phyloP scores from a whole-genome alignment of 2,113 vertebrate species.

The Etheostoma spectabile region DNA sequence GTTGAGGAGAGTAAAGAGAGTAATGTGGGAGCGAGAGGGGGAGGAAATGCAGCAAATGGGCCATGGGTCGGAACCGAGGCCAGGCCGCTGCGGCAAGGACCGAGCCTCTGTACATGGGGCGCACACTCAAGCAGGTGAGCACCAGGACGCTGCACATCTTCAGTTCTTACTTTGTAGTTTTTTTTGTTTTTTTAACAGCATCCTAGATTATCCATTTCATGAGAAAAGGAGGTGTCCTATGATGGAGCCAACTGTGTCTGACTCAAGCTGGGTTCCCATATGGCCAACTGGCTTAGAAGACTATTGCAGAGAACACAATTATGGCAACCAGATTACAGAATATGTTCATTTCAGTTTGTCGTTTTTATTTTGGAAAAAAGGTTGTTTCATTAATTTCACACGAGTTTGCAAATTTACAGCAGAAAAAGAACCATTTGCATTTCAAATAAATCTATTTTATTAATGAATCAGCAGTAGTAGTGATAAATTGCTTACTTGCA shows the following conservation, averaged over 20 bases:
- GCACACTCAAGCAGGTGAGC: no score
- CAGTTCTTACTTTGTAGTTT: not conserved
- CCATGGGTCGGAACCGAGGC: no score
- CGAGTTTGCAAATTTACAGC: not conserved
- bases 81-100: no score
- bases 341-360: not conserved
- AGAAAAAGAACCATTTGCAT: not conserved
- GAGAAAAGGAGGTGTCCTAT: not conserved
- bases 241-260: constrained; percentile 34
- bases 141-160: no score
- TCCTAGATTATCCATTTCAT: not conserved
- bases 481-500: not conserved
- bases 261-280: constrained; percentile 62
- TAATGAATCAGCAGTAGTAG: not conserved
- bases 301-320: constrained; percentile 3
- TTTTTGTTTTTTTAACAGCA: constrained; percentile 1
- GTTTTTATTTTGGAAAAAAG: not conserved
- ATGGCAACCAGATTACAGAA: constrained; percentile 10
- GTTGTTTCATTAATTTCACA: not conserved
- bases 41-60: no score
- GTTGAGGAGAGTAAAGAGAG: no score
- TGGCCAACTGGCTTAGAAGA: constrained; percentile 53
- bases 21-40: no score
- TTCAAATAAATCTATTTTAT: not conserved
- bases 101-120: no score